A percentile compares a stretch with the other conserved stretches of the same genome.
Conservation (phyloP, 2,113 vertebrate species). For the Pogona vitticeps region DNA sequence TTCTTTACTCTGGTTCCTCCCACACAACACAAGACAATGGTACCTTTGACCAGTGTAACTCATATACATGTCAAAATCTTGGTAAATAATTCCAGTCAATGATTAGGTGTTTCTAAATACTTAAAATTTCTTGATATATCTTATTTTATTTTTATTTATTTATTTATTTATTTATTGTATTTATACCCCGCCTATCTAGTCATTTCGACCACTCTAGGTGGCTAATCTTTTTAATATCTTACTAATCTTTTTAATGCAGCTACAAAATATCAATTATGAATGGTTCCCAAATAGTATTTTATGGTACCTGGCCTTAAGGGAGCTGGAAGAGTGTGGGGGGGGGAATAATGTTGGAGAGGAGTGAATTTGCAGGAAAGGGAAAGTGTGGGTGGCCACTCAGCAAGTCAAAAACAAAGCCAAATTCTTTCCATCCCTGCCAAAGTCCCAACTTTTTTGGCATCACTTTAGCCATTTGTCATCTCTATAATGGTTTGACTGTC, state of each 20-base stretch:
- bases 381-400: background rate
- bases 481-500: background rate
- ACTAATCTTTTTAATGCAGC: no score
- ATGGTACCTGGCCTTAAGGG: background rate
- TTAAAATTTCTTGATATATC: background rate
- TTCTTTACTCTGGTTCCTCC: no score
- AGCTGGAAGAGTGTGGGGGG: background rate
- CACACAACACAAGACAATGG: no score
- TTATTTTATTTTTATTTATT: background rate
- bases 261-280: background rate
- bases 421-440: background rate
- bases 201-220: no score
- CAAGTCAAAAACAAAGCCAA: background rate
- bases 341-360: background rate
- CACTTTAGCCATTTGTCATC: background rate
- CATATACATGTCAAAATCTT: background rate
- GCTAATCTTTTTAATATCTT: no score
- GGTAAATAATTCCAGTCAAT: background rate
- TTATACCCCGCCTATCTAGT: no score
- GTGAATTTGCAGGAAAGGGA: background rate
- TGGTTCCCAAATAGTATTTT: background rate
- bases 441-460: background rate
- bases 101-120: no score
- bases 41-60: no score
- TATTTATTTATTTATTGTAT: no score